These are phyloP conservation scores for Saccostrea echinata DNA, from an alignment of 1,140 invertebrate species.

Conservation along the genomic window DNA sequence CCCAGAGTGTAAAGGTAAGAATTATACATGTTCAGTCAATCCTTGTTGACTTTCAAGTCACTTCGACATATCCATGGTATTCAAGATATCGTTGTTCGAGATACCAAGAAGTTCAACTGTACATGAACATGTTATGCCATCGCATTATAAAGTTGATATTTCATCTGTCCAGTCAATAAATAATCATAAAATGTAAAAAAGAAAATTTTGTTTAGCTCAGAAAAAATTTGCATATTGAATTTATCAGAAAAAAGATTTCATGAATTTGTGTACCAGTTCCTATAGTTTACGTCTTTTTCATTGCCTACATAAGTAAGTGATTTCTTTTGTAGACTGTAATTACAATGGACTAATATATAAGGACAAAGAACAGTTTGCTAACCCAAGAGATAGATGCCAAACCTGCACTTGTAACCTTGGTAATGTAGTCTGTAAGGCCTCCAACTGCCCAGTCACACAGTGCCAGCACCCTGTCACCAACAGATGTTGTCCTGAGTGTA, in stretches of 20 bases:
- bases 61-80: too few species aligned
- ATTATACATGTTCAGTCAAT: too few species aligned
- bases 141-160: too few species aligned
- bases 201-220: too few species aligned
- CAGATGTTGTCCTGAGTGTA: conserved; percentile 72
- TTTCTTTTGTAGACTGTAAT: conserved; percentile 68
- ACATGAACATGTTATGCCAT: too few species aligned
- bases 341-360: conserved; percentile 64
- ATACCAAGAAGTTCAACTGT: too few species aligned
- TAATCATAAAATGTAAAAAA: too few species aligned
- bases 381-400: conserved; percentile 67
- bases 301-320: background rate
- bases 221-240: too few species aligned
- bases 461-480: conserved; percentile 67
- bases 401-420: conserved; percentile 70
- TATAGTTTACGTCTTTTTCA: background rate
- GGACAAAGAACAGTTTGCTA: conserved; percentile 68
- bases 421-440: conserved; percentile 66
- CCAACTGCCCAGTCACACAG: conserved; percentile 63
- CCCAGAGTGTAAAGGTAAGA: conserved; percentile 69
- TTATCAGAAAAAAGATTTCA: background rate
- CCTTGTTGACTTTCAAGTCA: too few species aligned
- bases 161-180: too few species aligned
- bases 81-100: too few species aligned
- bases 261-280: background rate